Base-by-base conservation (phyloP, 2,113 vertebrate genomes). In the Podarcis raffonei region DNA sequence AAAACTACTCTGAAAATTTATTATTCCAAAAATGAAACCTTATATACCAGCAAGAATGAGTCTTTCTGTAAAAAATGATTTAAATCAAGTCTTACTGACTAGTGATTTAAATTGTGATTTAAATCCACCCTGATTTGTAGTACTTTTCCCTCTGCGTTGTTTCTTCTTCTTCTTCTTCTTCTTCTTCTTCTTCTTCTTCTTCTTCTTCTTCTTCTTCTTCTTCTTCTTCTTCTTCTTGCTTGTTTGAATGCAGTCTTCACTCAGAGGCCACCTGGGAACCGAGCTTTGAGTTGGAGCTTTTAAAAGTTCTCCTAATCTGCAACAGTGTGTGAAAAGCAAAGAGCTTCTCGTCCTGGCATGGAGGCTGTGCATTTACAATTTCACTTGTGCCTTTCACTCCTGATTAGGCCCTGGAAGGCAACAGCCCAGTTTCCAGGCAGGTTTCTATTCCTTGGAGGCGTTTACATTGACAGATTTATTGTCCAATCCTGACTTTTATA, bases 401-500 rank as follows among this genome's bases (percentile, higher is more conserved):
- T 5, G 27, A 77, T 84, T 91, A 92, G 88, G 62, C n/a, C 23
- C 8, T 81, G 37, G 77, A 91, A 89, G 85, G 84, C 81, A 93
- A 65, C 87, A 71, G 23, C 3, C 90, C 81, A 87, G 48, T 90
- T 68, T 16, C 1, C 37, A 80, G 9, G 76, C 84, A 39, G 6
- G 5, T 82, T 90, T 92, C 90, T 89, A 87, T 91, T 90, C 78
- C 89, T 88, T 76, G 74, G 84, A 94, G 85, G 88, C 91, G 84
- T 88, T 92, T 91, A 82, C 89, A 87, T 85, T 89, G 93, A 91
- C 86, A 87, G 91, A 88, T 95, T 92, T 93, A 91, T 94, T 90
- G 84, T 79, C 88, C 78, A 79, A 82, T 83, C 83, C 76, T 84
- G 87, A 77, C 86, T 96, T 92, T 94, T 76, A 89, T 84, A 74